Percentiles rank a stretch among this genome's conserved stretches.
phyloP scores from a whole-genome alignment of 2,113 vertebrate species.

The Pangasianodon gigas region DNA sequence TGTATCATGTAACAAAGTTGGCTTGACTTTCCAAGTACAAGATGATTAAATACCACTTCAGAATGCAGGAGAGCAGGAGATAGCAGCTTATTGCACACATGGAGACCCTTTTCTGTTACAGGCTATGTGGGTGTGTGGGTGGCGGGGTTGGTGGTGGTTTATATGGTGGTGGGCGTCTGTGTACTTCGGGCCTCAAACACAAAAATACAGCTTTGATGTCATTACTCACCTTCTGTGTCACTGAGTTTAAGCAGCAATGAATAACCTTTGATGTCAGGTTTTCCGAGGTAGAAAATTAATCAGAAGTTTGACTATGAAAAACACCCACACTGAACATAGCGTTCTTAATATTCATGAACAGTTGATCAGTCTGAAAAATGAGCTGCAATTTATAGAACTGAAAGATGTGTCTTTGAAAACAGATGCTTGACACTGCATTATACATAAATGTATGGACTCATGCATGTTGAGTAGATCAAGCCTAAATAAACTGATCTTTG shows the following conservation, averaged over 20 bases:
- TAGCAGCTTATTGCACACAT: not conserved
- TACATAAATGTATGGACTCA: not conserved
- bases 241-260: conserved; percentile 51
- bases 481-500: not conserved
- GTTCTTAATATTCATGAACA: conserved; percentile 3
- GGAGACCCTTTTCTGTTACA: not conserved
- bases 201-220: conserved; percentile 56
- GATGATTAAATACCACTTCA: not conserved
- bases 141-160: not conserved
- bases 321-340: not conserved
- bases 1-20: not conserved
- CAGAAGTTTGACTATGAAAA: not conserved
- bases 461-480: not conserved
- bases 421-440: not conserved
- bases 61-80: not conserved
- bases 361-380: not conserved
- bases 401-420: not conserved
- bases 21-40: not conserved
- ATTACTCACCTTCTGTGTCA: conserved; percentile 46
- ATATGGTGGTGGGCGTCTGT: not conserved
- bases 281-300: conserved; percentile 34
- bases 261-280: conserved; percentile 37
- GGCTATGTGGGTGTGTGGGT: not conserved
- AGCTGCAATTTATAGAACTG: not conserved
- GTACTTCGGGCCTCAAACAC: conserved; percentile 39